Evolutionary conservation across 1,140 invertebrate species (phyloP).

Genomic region (Trialeurodes vaporariorum): DNA sequence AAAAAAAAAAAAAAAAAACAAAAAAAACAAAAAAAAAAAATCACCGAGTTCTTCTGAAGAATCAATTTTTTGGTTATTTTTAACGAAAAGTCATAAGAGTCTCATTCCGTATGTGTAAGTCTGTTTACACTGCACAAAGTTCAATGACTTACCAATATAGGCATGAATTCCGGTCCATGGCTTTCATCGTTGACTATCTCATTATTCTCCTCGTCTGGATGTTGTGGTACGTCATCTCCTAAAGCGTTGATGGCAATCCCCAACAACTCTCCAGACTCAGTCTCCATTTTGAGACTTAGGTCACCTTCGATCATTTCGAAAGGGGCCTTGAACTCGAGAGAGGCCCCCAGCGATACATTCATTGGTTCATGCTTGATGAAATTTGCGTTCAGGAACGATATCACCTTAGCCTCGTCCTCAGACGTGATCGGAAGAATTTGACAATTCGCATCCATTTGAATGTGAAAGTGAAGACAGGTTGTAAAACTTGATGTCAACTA

Average conservation of each 20-base stretch:
- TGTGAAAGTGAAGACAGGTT: no score
- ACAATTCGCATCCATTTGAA: no score
- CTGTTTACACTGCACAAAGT: no score
- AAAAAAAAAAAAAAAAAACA: no score
- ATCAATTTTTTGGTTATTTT: no score
- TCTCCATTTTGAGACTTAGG: neutral
- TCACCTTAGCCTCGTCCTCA: neutral
- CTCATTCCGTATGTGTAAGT: no score
- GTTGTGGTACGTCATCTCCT: neutral
- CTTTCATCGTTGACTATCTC: neutral
- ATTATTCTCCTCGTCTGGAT: neutral
- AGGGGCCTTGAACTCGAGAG: neutral
- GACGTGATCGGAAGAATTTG: neutral
- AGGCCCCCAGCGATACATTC: neutral
- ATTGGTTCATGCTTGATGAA: neutral
- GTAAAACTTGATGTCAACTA: no score
- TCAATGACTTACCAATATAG: neutral
- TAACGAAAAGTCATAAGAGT: no score
- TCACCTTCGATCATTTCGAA: neutral
- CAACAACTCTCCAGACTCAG: neutral
- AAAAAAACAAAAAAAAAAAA: no score
- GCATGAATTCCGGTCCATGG: neutral
- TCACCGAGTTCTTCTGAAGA: no score
- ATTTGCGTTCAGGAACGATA: neutral
- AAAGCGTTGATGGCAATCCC: neutral